Evolutionary conservation across 53 echinoderm and acorn worm species (phyloP).

Genomic region (Zoroaster sp.): DNA sequence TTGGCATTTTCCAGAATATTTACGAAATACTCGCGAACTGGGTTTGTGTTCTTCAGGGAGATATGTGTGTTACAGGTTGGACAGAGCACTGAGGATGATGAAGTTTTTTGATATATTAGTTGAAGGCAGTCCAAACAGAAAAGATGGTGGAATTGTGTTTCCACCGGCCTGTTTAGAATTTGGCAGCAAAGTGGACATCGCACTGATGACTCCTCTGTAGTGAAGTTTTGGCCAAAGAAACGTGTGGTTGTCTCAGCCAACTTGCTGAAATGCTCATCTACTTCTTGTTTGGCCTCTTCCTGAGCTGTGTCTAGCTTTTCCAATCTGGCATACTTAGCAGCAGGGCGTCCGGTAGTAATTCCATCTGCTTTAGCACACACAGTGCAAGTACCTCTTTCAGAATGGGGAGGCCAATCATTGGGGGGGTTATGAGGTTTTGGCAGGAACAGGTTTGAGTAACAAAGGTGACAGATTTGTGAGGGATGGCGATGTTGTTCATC

Average conservation of each 20-base stretch:
- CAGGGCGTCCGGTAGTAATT: not conserved
- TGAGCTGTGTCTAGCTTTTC: not conserved
- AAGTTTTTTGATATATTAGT: not conserved
- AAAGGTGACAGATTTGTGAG: no score
- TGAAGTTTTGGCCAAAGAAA: not conserved
- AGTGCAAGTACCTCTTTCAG: no score
- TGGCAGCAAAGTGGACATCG: not conserved
- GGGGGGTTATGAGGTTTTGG: not conserved
- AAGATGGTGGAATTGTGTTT: not conserved
- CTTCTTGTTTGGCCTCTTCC: not conserved
- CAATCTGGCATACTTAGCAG: not conserved
- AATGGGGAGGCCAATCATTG: no score
- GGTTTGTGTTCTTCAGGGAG: not conserved
- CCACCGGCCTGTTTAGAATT: not conserved
- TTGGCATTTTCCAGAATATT: not conserved
- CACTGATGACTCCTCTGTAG: not conserved
- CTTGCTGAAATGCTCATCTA: not conserved
- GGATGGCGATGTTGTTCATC: no score
- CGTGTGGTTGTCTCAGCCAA: not conserved
- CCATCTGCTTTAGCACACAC: not conserved
- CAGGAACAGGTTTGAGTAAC: not conserved
- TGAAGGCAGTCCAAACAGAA: not conserved
- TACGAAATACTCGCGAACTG: not conserved
- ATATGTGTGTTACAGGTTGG: not conserved
- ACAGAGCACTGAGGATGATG: not conserved